Base-by-base conservation (phyloP, 2,888 invertebrate genomes). In the Girardia tigrina region DNA sequence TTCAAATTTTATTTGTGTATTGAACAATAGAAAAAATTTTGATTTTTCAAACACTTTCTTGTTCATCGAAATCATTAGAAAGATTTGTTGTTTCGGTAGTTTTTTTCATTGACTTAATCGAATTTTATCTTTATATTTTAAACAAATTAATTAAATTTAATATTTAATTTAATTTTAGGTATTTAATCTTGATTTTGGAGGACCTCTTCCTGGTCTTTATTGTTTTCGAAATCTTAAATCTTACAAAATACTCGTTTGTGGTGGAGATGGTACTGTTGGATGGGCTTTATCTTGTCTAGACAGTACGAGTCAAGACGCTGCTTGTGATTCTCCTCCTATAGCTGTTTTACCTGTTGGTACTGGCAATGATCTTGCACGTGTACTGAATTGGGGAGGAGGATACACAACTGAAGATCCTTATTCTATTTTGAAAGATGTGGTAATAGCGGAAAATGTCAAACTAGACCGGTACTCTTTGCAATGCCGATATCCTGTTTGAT, bases 271-370 rank as follows among this genome's bases (percentile, higher is more conserved):
- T 78, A 98, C 98, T 75, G 94, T 99, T 81, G 98, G 98, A 78
- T 98, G 98, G 84, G 97, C 98, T 79, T 88, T 99, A 80, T 97
- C 98, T 85, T 99, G 98, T 86, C 88, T 99, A 82, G 98, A 99
- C 87, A 98, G 98, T 86, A 98, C 98, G 28, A 97, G 98, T 27
- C 83, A 98, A 87, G 98, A 99, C 86, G 95, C 95, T 79, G 92
- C 93, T 85, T 99, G 98, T 85, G 93, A 93, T 80, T 94, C 94
- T 80, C 98, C 98, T 72, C 95, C 98, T 73, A 94, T 97, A 86
- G 98, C 95, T 78, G 94, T 99, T 81, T 93, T 99, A 79, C 98
- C 98, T 8, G 87, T 99, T 72, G 98, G 98, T 83, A 99, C 97
- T 81, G 76, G 98, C 79, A 99, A 99, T 85, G 98, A 99, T 86